Percentiles rank a stretch among this genome's conserved stretches.
Conservation (phyloP, 2,797 vertebrate genomes). For the Margarornis squamiger region DNA sequence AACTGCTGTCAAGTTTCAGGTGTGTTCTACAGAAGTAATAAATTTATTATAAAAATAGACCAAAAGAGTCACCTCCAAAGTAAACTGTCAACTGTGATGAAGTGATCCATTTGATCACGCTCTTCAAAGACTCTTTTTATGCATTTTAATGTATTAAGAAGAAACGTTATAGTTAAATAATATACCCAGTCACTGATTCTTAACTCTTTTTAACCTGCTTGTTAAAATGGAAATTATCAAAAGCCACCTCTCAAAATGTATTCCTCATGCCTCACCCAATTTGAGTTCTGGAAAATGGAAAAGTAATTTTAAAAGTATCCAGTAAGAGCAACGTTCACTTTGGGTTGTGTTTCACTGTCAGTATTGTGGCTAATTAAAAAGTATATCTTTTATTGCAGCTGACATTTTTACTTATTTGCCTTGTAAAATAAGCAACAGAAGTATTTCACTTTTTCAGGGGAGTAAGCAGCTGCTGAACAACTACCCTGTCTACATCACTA, state of each 20-base stretch:
- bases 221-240: constrained; percentile 73
- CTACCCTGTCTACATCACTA: constrained; percentile 98
- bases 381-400: constrained; percentile 50
- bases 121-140: constrained; percentile 73
- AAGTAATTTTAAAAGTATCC: constrained; percentile 70
- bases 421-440: constrained; percentile 50
- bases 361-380: constrained; percentile 15
- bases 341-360: constrained; percentile 48
- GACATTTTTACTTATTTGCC: constrained; percentile 33
- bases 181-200: constrained; percentile 66
- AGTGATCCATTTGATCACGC: constrained; percentile 73
- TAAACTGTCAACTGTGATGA: constrained; percentile 48
- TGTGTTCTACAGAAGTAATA: constrained; percentile 53
- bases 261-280: constrained; percentile 68
- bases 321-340: constrained; percentile 58
- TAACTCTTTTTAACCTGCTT: constrained; percentile 74
- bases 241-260: constrained; percentile 60
- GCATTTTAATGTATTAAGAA: constrained; percentile 71
- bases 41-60: constrained; percentile 67
- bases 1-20: constrained; percentile 55
- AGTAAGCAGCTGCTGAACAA: constrained; percentile 98
- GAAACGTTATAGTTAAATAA: constrained; percentile 73
- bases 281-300: constrained; percentile 70
- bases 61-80: constrained; percentile 55
- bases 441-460: constrained; percentile 82